Base-by-base conservation (phyloP, 2,888 invertebrate species). In the Lamellibrachia columna region DNA sequence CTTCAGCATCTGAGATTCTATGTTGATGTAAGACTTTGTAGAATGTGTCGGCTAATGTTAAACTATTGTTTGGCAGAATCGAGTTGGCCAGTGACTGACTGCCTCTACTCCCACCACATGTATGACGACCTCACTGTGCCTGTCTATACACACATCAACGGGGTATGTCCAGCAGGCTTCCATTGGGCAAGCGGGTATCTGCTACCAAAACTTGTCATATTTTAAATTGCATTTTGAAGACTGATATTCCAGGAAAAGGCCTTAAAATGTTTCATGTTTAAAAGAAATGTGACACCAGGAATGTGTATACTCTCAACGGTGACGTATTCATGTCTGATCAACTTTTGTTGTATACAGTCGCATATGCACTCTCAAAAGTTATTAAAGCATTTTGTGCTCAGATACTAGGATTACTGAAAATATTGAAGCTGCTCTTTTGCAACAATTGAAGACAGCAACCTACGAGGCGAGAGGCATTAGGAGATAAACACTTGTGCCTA, bases 131-230 rank as follows among this genome's bases (percentile, higher is more conserved):
- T 97, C 94, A 96, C 96, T 94, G 96, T 99, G 95, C 99, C 99
- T 92, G 99, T 99, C 53, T 99, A 99, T 97, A 99, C 99, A 92
- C 99, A 99, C 92, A 98, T 99, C 90, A 99, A 99, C 97, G 99
- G 98, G 97, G 98, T 98, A 95, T 97, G 97, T 96, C 95, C 8
- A 75, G 60, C 4, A 60, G 11, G 11, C 9, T 9, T 75, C 22
- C n/a, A 75, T 75, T 75, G 1, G 75, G n/a, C 55, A 15, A 75
- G 75, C 4, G 22, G 15, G 22, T 6, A 75, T 75, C 75, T 75
- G 22, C 75, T 15, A 75, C 75, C 22, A 75, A 75, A 75, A 75
- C 22, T 2, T 75, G 22, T 75, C 75, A 75, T 22, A 75, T 75
- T 75, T 75, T 75, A n/a, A 22, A 22, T 75, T 75, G n/a, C 15